Base-by-base conservation (phyloP, 92 coral and sea anemone genomes). In the Actinernus sp. region DNA sequence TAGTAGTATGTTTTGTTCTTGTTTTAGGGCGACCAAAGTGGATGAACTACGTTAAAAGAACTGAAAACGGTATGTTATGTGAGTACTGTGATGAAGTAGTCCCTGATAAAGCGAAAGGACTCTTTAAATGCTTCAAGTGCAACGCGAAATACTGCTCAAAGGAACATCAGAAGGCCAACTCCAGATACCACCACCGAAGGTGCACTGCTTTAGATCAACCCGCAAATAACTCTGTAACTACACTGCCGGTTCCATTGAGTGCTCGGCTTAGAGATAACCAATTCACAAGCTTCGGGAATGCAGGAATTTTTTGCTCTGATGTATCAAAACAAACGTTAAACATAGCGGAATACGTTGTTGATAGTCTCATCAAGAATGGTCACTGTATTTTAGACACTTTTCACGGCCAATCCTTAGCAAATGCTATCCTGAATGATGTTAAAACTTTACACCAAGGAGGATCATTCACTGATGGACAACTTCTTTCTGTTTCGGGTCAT, bases 381-480 rank as follows among this genome's bases (percentile, higher is more conserved):
- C 88, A 83, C 45, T 93, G 98, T 31, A 68, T 82, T 47, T 36
- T 93, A 24, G 97, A 93, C 58, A 61, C 83, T 20, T 90, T 90
- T 51, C 96, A 93, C 65, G 93, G 91, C 2, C 77, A 72, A 49
- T 60, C 49, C n/a, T 63, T 31, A 0, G 92, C 97, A 0, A 54
- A 46, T 4, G 62, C 76, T 2, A 83, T 93, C 8, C 74, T 90
- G 0, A 73, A 66, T 28, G 98, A 93, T 62, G 93, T 87, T 7
- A 90, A 79, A 61, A 8, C 39, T 1, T 60, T 93, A 32, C 93
- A 90, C 49, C 71, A 71, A 1, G 39, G 54, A 2, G 89, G 92
- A 0, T 37, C 59, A 14, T 79, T 93, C 36, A 85, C 74, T 20
- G 92, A 83, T 48, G 98, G 98, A 7, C 87, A 93, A 63, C 83